Conservation (phyloP, 1,140 invertebrate species). For the Leptoteleia sp. region DNA sequence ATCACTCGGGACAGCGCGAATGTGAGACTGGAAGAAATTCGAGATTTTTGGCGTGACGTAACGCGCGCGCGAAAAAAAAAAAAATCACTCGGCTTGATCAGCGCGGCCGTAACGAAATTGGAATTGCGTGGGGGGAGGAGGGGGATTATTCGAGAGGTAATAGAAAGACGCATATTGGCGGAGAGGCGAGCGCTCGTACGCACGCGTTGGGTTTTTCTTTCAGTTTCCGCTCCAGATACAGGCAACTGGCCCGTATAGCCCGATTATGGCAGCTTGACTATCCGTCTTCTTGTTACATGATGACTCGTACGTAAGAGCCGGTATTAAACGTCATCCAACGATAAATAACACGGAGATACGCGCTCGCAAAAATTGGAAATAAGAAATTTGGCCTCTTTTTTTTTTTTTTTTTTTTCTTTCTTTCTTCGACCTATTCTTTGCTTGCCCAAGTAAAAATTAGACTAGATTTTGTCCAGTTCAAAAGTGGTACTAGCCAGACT, state of each 20-base stretch:
- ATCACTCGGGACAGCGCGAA: conserved; percentile 26
- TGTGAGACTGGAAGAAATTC: conserved; percentile 29
- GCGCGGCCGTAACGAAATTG: conserved; percentile 1
- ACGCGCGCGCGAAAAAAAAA: background rate
- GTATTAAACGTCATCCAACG: conserved; percentile 24
- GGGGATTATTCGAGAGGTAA: conserved; percentile 1
- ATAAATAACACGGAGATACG: conserved; percentile 7
- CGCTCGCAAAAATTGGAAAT: conserved; percentile 9
- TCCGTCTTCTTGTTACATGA: conserved; percentile 55
- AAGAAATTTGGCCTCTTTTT: background rate
- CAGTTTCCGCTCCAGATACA: conserved; percentile 65
- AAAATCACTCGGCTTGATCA: conserved; percentile 21
- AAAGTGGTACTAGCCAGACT: no score
- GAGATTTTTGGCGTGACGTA: conserved; percentile 30
- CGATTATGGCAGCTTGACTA: conserved; percentile 58
- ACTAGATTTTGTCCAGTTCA: no score
- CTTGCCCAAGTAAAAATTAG: no score
- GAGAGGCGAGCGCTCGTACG: conserved; percentile 16
- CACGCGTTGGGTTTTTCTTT: conserved; percentile 63
- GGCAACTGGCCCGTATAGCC: conserved; percentile 52
- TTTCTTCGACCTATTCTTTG: no score
- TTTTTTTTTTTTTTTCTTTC: no score
- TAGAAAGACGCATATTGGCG: conserved; percentile 10
- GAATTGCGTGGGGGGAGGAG: background rate
- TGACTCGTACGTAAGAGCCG: conserved; percentile 21